Evolutionary conservation across 2,113 vertebrate genomes (phyloP), one percentile per base, ranked within the genome.

Genomic region (Pelobates fuscus): DNA sequence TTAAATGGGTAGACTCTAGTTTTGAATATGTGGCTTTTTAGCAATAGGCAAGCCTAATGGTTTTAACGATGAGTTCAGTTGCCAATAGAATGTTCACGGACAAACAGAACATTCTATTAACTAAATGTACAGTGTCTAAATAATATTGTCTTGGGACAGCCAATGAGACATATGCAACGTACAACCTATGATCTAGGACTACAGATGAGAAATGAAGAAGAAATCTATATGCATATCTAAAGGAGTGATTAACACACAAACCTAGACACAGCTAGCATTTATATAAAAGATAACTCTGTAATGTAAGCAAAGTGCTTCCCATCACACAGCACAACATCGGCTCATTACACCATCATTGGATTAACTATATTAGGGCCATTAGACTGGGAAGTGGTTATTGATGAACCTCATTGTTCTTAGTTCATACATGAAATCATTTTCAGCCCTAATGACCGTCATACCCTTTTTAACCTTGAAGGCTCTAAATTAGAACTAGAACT

Each of bases 391-490:
- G 69, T 63, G 54, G 65, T 77, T 84, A 84, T 57, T 81, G 65
- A 83, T 83, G 77, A 46, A 32, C 62, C 77, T 84, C 74, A 73
- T 76, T 84, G 77, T 79, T 80, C 67, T 80, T 58, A 77, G 73
- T 77, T 61, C 77, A 87, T 78, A 83, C 84, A 80, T 79, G 71
- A 80, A 83, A 72, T 75, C 65, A 77, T 78, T 49, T 84, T 70
- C 78, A 52, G 46, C 79, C 63, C 80, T 84, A 80, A 83, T 81
- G 80, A 73, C 58, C 41, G 71, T 68, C 81, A 78, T 72, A 46
- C 44, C 43, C 30, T 80, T 58, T 78, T 81, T 80, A 81, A 82
- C 82, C 79, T 81, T 78, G 58, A 76, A 70, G 80, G 30, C 70
- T 46, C 54, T 80, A 81, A 86, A 83, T 83, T 84, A 81, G 7